Evolutionary conservation across 2,113 vertebrate species (phyloP).

Genomic region (Poeciliopsis occidentalis): DNA sequence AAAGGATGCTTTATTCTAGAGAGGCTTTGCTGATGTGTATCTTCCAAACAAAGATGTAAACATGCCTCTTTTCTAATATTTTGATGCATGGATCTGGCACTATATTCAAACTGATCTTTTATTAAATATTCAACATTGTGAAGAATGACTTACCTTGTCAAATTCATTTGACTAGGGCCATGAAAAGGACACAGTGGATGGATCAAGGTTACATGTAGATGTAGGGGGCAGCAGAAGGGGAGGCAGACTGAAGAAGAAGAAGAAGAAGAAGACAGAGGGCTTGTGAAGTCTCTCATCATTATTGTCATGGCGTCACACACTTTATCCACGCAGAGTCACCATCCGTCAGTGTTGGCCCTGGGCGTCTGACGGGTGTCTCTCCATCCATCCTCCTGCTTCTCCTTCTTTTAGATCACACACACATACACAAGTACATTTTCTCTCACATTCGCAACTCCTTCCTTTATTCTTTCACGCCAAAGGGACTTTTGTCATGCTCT

Average conservation of each 20-base stretch:
- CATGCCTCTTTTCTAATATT: background rate
- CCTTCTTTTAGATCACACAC: conserved; percentile 30
- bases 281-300: conserved; percentile 67
- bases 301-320: conserved; percentile 63
- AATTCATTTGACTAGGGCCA: conserved; percentile 39
- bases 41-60: background rate
- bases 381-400: conserved; percentile 42
- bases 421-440: conserved; percentile 25
- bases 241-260: no score
- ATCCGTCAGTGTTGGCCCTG: conserved; percentile 58
- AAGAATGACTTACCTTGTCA: conserved; percentile 9
- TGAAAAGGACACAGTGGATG: conserved; percentile 23
- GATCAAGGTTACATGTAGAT: conserved; percentile 29
- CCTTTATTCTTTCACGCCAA: conserved; percentile 35
- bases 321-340: conserved; percentile 64
- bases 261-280: conserved; percentile 28
- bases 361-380: conserved; percentile 66
- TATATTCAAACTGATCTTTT: conserved; percentile 6
- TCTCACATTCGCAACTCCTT: conserved; percentile 24
- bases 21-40: no score
- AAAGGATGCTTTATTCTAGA: background rate
- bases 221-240: no score
- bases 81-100: conserved; percentile 1
- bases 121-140: conserved; percentile 1
- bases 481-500: conserved; percentile 51